phyloP scores from a whole-genome alignment of 1,140 invertebrate species.

The Hyposmocoma kahamanoa region DNA sequence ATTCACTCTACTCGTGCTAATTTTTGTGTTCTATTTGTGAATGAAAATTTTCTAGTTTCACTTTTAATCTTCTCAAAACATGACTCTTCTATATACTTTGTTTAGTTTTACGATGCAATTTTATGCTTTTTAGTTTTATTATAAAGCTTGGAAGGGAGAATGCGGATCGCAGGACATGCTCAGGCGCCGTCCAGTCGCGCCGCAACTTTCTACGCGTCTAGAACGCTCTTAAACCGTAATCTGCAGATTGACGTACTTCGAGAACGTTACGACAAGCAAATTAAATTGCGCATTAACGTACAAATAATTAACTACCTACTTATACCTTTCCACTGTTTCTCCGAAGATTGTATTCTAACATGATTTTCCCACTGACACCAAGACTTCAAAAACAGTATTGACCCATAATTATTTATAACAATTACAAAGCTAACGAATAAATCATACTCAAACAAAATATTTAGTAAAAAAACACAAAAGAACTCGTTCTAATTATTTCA shows the following conservation, averaged over 20 bases:
- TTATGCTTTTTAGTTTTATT: slow-evolving; percentile 52
- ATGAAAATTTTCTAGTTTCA: not conserved
- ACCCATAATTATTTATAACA: no score
- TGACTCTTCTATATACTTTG: slow-evolving; percentile 37
- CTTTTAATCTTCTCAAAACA: not conserved
- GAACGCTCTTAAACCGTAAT: slow-evolving; percentile 68
- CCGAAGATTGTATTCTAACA: no score
- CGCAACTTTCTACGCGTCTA: slow-evolving; percentile 72
- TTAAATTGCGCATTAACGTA: slow-evolving; percentile 60
- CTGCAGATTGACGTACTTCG: slow-evolving; percentile 61
- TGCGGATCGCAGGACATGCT: slow-evolving; percentile 64
- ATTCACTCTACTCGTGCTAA: no score
- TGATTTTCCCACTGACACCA: no score
- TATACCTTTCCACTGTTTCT: no score
- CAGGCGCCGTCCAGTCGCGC: slow-evolving; percentile 65
- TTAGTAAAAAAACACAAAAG: no score
- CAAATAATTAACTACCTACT: slow-evolving; percentile 40
- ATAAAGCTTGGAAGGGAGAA: slow-evolving; percentile 58
- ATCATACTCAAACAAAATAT: no score
- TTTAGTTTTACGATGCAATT: slow-evolving; percentile 31
- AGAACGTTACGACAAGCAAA: slow-evolving; percentile 63
- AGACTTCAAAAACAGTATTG: no score
- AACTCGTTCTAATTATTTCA: no score
- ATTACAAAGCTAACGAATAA: no score
- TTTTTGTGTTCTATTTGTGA: no score